These are phyloP conservation scores for Sparus aurata DNA, from an alignment of 2,797 vertebrate species.

Conservation along the genomic window DNA sequence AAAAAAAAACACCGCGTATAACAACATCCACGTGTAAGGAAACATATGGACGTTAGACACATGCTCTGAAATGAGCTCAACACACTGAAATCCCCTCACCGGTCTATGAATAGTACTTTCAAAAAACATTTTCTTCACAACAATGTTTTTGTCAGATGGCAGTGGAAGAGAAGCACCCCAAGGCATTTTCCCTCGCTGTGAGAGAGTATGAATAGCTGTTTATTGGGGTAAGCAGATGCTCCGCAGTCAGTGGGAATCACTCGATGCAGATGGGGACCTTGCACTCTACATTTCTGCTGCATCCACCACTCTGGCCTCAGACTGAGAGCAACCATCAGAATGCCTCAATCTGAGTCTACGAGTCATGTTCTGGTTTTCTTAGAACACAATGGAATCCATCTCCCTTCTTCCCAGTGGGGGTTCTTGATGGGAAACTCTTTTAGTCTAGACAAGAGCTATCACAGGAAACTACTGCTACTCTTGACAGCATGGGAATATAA, in stretches of 20 bases:
- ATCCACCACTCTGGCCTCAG: conserved; percentile 2
- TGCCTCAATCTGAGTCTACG: conserved; percentile 14
- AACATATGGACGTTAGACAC: neutral
- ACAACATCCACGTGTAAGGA: conserved; percentile 13
- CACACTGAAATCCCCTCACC: neutral
- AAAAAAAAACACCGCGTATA: neutral
- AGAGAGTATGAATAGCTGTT: conserved; percentile 47
- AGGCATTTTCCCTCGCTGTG: conserved; percentile 33
- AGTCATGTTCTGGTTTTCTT: conserved; percentile 18
- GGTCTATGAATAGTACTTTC: conserved; percentile 33
- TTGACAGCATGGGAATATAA: conserved; percentile 21
- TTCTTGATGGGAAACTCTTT: conserved; percentile 42
- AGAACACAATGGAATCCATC: conserved; percentile 21
- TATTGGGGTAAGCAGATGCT: conserved; percentile 63
- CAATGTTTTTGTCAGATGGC: conserved; percentile 29
- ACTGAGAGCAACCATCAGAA: conserved; percentile 23
- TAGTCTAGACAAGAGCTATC: conserved; percentile 42
- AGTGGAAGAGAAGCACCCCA: conserved; percentile 42
- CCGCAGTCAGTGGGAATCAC: conserved; percentile 49
- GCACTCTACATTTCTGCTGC: conserved; percentile 23
- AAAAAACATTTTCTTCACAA: conserved; percentile 20
- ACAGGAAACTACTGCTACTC: conserved; percentile 37
- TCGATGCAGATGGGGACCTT: conserved; percentile 57
- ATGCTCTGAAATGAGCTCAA: neutral
- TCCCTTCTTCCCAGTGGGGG: conserved; percentile 10